phyloP scores from a whole-genome alignment of 92 coral and sea anemone genomes.

The Nematostella vectensis region DNA sequence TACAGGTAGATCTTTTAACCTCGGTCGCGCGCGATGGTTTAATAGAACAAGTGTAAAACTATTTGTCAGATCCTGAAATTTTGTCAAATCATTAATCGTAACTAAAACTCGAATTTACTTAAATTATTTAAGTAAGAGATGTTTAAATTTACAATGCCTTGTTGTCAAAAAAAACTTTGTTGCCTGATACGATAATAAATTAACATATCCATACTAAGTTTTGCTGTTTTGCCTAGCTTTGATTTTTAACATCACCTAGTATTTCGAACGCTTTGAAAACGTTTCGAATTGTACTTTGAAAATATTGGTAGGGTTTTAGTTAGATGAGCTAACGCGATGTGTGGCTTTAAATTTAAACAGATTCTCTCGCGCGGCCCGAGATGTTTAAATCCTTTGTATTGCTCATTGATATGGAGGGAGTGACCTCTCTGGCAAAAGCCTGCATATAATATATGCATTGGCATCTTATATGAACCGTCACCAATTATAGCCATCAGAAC shows the following conservation, averaged over 20 bases:
- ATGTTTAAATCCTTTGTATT: not conserved
- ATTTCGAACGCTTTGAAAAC: not conserved
- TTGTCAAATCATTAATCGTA: too few species aligned
- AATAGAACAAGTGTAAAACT: too few species aligned
- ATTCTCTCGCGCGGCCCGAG: not conserved
- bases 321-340: too few species aligned
- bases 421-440: not conserved
- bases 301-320: too few species aligned
- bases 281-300: too few species aligned
- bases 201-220: not conserved
- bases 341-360: not conserved
- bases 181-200: not conserved
- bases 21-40: too few species aligned
- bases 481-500: not conserved
- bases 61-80: too few species aligned
- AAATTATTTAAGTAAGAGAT: too few species aligned
- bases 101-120: too few species aligned
- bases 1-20: too few species aligned
- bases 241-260: not conserved
- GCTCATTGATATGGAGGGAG: constrained; percentile 4
- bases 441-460: constrained; percentile 7
- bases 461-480: not conserved
- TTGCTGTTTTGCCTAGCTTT: not conserved
- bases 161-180: not conserved
- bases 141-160: too few species aligned